Conservation (phyloP, 2,113 vertebrate genomes). For the Penelope pileata region DNA sequence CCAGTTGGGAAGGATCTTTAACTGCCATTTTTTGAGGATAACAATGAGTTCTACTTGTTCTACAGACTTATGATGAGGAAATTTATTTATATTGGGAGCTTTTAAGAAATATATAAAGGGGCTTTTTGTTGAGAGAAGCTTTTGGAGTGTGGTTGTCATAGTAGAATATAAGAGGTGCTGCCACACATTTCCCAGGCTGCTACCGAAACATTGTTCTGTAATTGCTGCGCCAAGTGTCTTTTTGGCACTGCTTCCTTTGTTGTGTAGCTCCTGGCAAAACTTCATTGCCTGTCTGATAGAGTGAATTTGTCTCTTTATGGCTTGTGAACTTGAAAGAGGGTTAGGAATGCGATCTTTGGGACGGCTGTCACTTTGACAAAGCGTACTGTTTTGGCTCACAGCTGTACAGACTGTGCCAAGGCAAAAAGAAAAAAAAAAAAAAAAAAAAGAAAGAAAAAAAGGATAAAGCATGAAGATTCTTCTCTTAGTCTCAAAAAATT, state of each 20-base stretch:
- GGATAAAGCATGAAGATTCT: no score
- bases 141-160: not conserved
- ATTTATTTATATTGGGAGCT: not conserved
- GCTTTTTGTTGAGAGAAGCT: not conserved
- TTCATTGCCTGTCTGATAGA: not conserved
- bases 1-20: not conserved
- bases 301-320: not conserved
- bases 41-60: not conserved
- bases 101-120: not conserved
- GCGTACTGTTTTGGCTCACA: not conserved
- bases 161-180: fast-evolving
- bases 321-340: not conserved
- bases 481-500: not conserved
- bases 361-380: not conserved
- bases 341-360: not conserved
- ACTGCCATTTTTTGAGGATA: not conserved
- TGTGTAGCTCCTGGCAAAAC: not conserved
- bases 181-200: not conserved
- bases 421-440: not conserved
- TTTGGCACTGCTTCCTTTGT: not conserved
- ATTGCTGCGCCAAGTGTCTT: not conserved
- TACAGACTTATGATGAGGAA: not conserved
- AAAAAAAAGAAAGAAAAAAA: not conserved
- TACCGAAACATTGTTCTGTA: not conserved
- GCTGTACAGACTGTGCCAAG: not conserved